phyloP scores from a whole-genome alignment of 2,888 invertebrate species.

The Leucophora obtusa region DNA sequence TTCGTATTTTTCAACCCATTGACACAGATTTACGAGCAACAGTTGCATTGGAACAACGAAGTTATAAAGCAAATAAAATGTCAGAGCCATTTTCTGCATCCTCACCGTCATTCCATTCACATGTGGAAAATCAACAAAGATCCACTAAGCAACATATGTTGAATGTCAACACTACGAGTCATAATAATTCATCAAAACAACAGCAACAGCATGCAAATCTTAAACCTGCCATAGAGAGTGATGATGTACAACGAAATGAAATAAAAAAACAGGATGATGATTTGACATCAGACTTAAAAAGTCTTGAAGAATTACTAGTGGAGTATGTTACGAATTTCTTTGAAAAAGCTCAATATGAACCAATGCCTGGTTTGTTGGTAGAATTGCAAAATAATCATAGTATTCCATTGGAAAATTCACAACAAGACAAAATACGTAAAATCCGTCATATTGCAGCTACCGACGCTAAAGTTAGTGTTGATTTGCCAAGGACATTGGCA shows the following conservation, averaged over 20 bases:
- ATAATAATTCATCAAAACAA: slow-evolving; percentile 23
- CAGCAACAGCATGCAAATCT: neutral
- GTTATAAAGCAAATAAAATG: slow-evolving; percentile 30
- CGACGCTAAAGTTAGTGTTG: slow-evolving; percentile 80
- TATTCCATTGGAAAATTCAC: slow-evolving; percentile 61
- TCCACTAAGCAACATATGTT: neutral
- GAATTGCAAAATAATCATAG: slow-evolving; percentile 70
- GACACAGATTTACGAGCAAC: slow-evolving; percentile 72
- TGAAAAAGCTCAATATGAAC: slow-evolving; percentile 71
- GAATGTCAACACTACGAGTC: neutral
- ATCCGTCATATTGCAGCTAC: slow-evolving; percentile 78
- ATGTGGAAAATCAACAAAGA: neutral
- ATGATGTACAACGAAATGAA: slow-evolving; percentile 27
- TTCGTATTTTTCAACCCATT: slow-evolving; percentile 73
- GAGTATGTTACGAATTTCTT: slow-evolving; percentile 73
- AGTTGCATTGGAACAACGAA: slow-evolving; percentile 64
- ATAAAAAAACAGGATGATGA: slow-evolving; percentile 30
- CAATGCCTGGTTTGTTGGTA: slow-evolving; percentile 71
- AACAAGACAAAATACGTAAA: slow-evolving; percentile 12
- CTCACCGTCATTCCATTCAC: neutral
- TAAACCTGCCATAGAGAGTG: neutral
- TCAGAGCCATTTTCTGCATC: slow-evolving; percentile 18
- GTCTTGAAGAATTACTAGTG: slow-evolving; percentile 71
- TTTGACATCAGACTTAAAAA: slow-evolving; percentile 69
- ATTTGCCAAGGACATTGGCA: slow-evolving; percentile 81